Percentiles rank a stretch among this genome's conserved stretches.
Conservation (phyloP, 2,888 invertebrate genomes). For the Acrocyrtus sp. region DNA sequence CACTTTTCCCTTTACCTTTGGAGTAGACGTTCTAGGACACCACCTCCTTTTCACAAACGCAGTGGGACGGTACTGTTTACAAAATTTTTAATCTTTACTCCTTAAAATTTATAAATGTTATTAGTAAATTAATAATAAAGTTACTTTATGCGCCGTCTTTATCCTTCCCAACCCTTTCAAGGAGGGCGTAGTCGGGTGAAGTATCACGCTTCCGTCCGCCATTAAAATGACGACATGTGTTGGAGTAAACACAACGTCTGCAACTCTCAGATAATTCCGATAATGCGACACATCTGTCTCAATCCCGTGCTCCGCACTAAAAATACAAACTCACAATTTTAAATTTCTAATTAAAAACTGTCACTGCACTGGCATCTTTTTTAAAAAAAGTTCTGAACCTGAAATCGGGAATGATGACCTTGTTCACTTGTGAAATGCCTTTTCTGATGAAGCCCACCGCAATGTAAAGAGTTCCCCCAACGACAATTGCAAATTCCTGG, state of each 20-base stretch:
- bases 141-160: neutral
- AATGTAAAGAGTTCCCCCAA: slow-evolving; percentile 32
- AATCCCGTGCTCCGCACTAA: neutral
- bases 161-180: slow-evolving; percentile 21
- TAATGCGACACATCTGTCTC: neutral
- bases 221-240: slow-evolving; percentile 41
- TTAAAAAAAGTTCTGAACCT: neutral
- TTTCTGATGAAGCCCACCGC: slow-evolving; percentile 14
- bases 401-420: slow-evolving; percentile 20
- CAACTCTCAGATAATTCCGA: slow-evolving; percentile 25
- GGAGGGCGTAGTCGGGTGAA: slow-evolving; percentile 31
- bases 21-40: slow-evolving; percentile 42
- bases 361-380: neutral
- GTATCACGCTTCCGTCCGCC: slow-evolving; percentile 28
- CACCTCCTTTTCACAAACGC: slow-evolving; percentile 44
- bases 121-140: too few species aligned
- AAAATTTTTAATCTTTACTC: neutral
- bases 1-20: slow-evolving; percentile 12
- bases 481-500: slow-evolving; percentile 49
- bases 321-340: neutral
- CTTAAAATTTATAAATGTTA: neutral
- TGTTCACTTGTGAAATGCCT: neutral
- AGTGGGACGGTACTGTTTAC: slow-evolving; percentile 18
- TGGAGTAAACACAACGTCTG: slow-evolving; percentile 47
- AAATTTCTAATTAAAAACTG: neutral